These are phyloP conservation scores for Ischnus inquisitorius DNA, from an alignment of 2,888 invertebrate species.

Conservation along the genomic window DNA sequence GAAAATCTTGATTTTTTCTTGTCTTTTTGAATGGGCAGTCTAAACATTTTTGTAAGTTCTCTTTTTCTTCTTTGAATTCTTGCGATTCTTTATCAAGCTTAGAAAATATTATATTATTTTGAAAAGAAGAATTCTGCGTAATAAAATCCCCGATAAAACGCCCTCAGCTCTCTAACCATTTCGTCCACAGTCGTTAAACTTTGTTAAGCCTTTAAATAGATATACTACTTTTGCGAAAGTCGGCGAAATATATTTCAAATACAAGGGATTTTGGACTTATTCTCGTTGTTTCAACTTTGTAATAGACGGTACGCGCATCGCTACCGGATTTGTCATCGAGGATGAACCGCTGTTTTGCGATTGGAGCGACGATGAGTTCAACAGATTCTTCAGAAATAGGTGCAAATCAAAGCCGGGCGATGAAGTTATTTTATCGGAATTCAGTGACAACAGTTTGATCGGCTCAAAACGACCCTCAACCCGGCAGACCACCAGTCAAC, in stretches of 20 bases:
- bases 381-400: constrained; percentile 70
- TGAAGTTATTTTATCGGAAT: constrained; percentile 40
- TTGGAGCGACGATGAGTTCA: constrained; percentile 79
- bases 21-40: too few relatives aligned
- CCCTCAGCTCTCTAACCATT: not conserved
- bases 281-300: constrained; percentile 6
- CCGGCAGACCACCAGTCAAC: constrained; percentile 44
- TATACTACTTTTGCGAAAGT: not conserved
- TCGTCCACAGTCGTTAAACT: not conserved
- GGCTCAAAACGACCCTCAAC: constrained; percentile 55
- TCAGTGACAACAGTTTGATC: constrained; percentile 22
- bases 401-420: constrained; percentile 34
- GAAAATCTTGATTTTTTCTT: too few relatives aligned
- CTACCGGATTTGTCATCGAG: constrained; percentile 77
- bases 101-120: too few relatives aligned
- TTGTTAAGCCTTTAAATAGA: not conserved
- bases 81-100: too few relatives aligned
- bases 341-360: constrained; percentile 76
- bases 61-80: too few relatives aligned
- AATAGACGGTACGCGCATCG: constrained; percentile 81
- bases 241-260: not conserved
- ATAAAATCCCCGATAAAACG: too few relatives aligned
- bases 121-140: too few relatives aligned
- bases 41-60: too few relatives aligned
- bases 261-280: not conserved